Base-by-base conservation (phyloP, 1,140 invertebrate species). In the Scaptomyza pallida region DNA sequence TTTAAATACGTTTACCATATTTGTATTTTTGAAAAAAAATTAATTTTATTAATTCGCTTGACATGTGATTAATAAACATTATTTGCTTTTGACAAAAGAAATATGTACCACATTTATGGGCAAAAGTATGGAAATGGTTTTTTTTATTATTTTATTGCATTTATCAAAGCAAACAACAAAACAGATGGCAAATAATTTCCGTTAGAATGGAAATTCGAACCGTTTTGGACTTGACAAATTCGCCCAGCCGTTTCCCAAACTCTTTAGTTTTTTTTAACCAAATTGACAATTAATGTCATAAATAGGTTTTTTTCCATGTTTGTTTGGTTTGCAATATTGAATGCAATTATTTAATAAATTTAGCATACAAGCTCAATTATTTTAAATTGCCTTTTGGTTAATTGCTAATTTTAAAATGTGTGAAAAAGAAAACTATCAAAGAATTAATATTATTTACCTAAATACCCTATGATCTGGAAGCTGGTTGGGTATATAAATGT, bases 171-270 rank as follows among this genome's bases (percentile, higher is more conserved):
- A 63, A 69, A 73, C 60, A 65, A 52, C 59, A 73, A 61, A 70
- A 48, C 72, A 65, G 47, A 67, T 56, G 61, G 59, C 61, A 71
- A 77, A 78, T 78, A 73, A 70, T 75, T 70, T 78, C 70, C 74
- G 75, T 63, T 26, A 43, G 60, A 65, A 73, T 69, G 63, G 47
- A 72, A 72, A 72, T 71, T 50, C 59, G 33, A 50, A 55, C 52
- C 44, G 37, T 50, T n/a, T n/a, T 50, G 56, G 51, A 47, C 13
- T 40, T 37, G 10, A 23, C 16, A 12, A 15, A 51, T n/a, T 8
- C 33, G 16, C 13, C 9, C 6, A 6, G n/a, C 6, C 4, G n/a
- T n/a, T 19, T 12, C 17, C 5, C 15, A 37, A 15, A 30, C 37
- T 19, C 41, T 17, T 13, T n/a, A n/a, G n/a, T 21, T 5, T n/a